Evolutionary conservation across 2,797 vertebrate species (phyloP).

Genomic region (Labeo calbasu): DNA sequence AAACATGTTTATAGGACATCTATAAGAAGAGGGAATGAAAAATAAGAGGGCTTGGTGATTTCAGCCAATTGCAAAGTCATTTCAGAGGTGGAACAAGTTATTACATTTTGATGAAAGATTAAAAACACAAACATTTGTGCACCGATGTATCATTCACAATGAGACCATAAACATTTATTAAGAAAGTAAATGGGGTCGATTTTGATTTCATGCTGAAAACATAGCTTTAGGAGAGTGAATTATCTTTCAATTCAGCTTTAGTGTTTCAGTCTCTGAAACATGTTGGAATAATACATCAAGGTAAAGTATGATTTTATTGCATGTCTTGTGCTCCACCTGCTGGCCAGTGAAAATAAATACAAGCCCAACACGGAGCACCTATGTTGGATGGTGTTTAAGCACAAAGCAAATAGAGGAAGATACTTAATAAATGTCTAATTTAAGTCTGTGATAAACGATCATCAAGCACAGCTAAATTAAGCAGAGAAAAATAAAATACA

Average conservation of each 20-base stretch:
- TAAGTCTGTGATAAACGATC: background rate
- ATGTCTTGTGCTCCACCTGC: slow-evolving; percentile 79
- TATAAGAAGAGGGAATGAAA: background rate
- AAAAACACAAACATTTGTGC: slow-evolving; percentile 8
- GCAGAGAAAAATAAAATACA: background rate
- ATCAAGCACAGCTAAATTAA: background rate
- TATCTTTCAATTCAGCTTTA: background rate
- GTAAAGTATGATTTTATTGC: slow-evolving; percentile 51
- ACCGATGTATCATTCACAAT: slow-evolving; percentile 2
- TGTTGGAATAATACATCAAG: slow-evolving; percentile 5
- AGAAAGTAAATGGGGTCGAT: slow-evolving; percentile 12
- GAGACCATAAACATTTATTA: slow-evolving; percentile 23
- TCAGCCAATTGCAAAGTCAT: background rate
- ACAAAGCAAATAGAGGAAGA: background rate
- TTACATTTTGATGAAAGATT: slow-evolving; percentile 26
- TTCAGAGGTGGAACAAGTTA: slow-evolving; percentile 23
- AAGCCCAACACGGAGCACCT: slow-evolving; percentile 4
- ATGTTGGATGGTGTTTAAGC: background rate
- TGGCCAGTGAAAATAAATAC: slow-evolving; percentile 62
- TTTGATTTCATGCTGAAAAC: slow-evolving; percentile 26
- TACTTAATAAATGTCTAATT: background rate
- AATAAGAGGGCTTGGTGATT: background rate
- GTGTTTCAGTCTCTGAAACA: background rate
- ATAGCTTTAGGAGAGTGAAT: slow-evolving; percentile 18
- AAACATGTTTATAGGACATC: background rate